Conservation (phyloP, 1,140 invertebrate species). For the Drosophila malerkotliana region DNA sequence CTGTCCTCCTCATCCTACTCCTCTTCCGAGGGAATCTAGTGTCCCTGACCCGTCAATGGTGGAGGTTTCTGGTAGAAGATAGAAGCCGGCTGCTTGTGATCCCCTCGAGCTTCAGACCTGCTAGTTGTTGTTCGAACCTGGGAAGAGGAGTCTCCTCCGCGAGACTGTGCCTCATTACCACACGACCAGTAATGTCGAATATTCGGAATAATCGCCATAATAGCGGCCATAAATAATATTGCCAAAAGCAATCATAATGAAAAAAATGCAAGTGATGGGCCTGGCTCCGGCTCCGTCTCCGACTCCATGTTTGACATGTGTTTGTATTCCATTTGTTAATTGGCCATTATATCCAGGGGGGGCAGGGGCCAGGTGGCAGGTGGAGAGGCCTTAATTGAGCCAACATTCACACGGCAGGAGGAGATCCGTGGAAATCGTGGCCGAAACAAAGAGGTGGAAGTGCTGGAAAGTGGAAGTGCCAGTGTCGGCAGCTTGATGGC, state of each 20-base stretch:
- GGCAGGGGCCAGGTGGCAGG: conserved; percentile 7
- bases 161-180: conserved; percentile 39
- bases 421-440: conserved; percentile 43
- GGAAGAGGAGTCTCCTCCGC: not conserved
- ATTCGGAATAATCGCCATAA: conserved; percentile 20
- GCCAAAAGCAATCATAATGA: not conserved
- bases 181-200: conserved; percentile 32
- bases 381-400: conserved; percentile 25
- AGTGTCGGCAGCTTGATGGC: conserved; percentile 23
- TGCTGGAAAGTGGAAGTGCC: conserved; percentile 51
- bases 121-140: not conserved
- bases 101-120: not conserved
- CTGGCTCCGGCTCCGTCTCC: not conserved
- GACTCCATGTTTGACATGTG: conserved; percentile 46
- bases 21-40: not conserved
- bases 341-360: conserved; percentile 37
- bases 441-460: conserved; percentile 74
- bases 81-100: too few species aligned
- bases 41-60: too few species aligned
- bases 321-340: conserved; percentile 53
- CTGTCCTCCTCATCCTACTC: conserved; percentile 4
- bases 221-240: conserved; percentile 4
- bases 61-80: too few species aligned
- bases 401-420: conserved; percentile 51
- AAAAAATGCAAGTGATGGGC: conserved; percentile 32